Evolutionary conservation across 2,888 invertebrate species (phyloP).

Genomic region (Notodonta ziczac): DNA sequence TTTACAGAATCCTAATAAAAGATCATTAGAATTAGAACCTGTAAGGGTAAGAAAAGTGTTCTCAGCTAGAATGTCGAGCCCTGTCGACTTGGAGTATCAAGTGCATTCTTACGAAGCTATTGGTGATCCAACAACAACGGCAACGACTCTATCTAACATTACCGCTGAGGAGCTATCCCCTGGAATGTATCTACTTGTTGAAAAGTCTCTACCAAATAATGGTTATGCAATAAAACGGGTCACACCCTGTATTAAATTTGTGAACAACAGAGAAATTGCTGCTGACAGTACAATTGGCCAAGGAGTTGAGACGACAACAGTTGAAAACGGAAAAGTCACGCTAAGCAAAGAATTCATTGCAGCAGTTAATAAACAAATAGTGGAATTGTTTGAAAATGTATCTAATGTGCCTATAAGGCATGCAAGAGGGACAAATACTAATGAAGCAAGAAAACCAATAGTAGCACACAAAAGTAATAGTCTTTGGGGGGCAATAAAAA

Average conservation of each 20-base stretch:
- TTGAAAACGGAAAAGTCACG: constrained; percentile 43
- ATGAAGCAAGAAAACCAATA: constrained; percentile 14
- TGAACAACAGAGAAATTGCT: constrained; percentile 19
- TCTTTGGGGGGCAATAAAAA: constrained; percentile 54
- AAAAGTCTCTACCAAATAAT: constrained; percentile 43
- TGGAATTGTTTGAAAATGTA: constrained; percentile 48
- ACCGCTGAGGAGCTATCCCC: constrained; percentile 38
- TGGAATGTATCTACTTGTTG: constrained; percentile 61
- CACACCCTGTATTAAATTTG: constrained; percentile 24
- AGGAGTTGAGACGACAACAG: constrained; percentile 33
- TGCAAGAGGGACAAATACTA: not conserved
- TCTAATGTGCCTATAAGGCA: constrained; percentile 9
- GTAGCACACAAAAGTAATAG: constrained; percentile 8
- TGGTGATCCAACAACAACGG: constrained; percentile 9
- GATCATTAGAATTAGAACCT: constrained; percentile 43
- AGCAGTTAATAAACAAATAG: constrained; percentile 55
- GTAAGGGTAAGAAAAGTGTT: constrained; percentile 60
- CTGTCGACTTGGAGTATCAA: constrained; percentile 71
- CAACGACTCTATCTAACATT: constrained; percentile 8
- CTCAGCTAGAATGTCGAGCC: constrained; percentile 62
- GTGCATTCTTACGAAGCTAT: constrained; percentile 54
- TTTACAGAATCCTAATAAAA: constrained; percentile 42
- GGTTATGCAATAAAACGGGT: constrained; percentile 55
- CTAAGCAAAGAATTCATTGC: constrained; percentile 58
- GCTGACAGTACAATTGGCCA: constrained; percentile 16